A percentile compares a stretch with the other conserved stretches of the same genome.
Evolutionary conservation across 37 sponge, comb jelly and placozoan genomes (phyloP).

Genomic region (Dysidea cf. avara): DNA sequence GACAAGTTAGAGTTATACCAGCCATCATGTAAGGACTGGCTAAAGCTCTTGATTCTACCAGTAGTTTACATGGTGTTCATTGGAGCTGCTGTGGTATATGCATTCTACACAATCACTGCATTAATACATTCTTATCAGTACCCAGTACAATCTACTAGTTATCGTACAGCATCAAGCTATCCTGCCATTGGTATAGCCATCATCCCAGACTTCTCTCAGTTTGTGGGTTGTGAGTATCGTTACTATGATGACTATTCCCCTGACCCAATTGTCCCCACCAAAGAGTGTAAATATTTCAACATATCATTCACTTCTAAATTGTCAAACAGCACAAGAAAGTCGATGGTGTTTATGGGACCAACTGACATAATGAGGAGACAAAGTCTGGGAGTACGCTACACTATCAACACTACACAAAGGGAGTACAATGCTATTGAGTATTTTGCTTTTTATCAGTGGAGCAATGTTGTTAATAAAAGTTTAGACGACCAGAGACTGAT

Average conservation of each 20-base stretch:
- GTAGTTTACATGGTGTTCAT: slow-evolving; percentile 49
- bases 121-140: slow-evolving; percentile 37
- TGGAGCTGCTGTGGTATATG: slow-evolving; percentile 33
- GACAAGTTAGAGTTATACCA: too few species aligned
- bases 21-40: slow-evolving; percentile 33
- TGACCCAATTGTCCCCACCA: not conserved
- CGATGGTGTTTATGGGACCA: slow-evolving; percentile 54
- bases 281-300: not conserved
- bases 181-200: slow-evolving; percentile 43
- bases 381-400: slow-evolving; percentile 31
- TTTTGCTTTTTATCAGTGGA: slow-evolving; percentile 20
- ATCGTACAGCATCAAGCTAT: slow-evolving; percentile 12
- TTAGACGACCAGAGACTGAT: not conserved
- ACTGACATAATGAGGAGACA: slow-evolving; percentile 34
- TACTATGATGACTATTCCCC: slow-evolving; percentile 41
- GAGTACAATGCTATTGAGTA: slow-evolving; percentile 49
- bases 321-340: not conserved
- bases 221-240: slow-evolving; percentile 25
- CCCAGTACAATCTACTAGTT: slow-evolving; percentile 14
- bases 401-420: slow-evolving; percentile 28
- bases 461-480: not conserved
- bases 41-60: slow-evolving; percentile 32
- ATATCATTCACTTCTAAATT: slow-evolving; percentile 32
- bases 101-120: slow-evolving; percentile 59
- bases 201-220: slow-evolving; percentile 30